Evolutionary conservation across 2,113 vertebrate genomes (phyloP).

Genomic region (Chloropsis cyanopogon): DNA sequence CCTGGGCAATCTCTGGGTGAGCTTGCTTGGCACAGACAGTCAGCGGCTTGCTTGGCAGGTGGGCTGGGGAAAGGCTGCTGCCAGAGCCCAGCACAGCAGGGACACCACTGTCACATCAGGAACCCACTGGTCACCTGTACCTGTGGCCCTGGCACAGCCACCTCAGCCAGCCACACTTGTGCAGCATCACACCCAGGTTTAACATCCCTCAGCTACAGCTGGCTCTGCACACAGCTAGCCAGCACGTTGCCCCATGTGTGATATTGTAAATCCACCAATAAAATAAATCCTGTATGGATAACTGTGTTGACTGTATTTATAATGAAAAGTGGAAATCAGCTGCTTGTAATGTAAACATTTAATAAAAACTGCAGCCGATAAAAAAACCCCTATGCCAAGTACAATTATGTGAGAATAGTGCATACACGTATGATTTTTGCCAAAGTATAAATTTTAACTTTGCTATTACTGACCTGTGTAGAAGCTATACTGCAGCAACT

Average conservation of each 20-base stretch:
- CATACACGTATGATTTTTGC: not conserved
- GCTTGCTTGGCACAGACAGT: rapidly evolving
- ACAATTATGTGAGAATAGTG: not conserved
- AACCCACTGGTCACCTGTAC: rapidly evolving
- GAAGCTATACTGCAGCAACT: not conserved
- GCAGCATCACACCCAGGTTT: not conserved
- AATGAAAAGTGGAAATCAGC: not conserved
- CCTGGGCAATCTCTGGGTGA: rapidly evolving
- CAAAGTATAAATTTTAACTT: not conserved
- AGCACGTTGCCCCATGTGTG: rapidly evolving
- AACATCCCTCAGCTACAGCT: rapidly evolving
- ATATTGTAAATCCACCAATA: not conserved
- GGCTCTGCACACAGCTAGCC: not conserved
- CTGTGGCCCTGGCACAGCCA: rapidly evolving
- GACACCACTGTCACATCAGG: rapidly evolving
- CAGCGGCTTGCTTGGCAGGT: rapidly evolving
- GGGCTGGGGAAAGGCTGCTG: not conserved
- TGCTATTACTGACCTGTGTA: not conserved
- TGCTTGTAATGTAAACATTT: not conserved
- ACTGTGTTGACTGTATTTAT: not conserved
- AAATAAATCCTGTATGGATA: not conserved
- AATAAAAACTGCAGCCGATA: not conserved
- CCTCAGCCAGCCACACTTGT: rapidly evolving
- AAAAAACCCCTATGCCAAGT: not conserved
- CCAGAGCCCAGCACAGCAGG: rapidly evolving